A percentile compares a stretch with the other conserved stretches of the same genome.
Evolutionary conservation across 1,140 invertebrate species (phyloP).

Genomic region (Papilio glaucus): DNA sequence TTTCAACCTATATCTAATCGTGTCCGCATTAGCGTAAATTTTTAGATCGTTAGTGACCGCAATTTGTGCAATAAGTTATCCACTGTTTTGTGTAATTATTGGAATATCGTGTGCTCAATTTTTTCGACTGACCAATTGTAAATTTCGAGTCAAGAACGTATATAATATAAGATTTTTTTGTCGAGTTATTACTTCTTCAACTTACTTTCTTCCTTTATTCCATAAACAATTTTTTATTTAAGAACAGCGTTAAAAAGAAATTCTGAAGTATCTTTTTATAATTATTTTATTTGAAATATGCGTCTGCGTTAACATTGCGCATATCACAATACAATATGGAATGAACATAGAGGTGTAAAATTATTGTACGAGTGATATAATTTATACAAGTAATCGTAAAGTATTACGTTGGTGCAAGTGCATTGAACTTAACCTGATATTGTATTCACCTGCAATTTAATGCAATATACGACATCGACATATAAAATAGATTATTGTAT

Average conservation of each 20-base stretch:
- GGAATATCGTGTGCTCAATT: constrained; percentile 76
- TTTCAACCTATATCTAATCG: constrained; percentile 60
- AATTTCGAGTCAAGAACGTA: constrained; percentile 48
- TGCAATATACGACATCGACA: not conserved
- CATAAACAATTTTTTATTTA: constrained; percentile 2
- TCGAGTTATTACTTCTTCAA: constrained; percentile 46
- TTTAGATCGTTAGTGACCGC: constrained; percentile 71
- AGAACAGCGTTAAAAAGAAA: not conserved
- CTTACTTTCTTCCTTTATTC: constrained; percentile 8
- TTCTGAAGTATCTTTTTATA: constrained; percentile 7
- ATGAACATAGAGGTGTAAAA: constrained; percentile 35
- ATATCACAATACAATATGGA: constrained; percentile 41
- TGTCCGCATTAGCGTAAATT: constrained; percentile 66
- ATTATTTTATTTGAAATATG: constrained; percentile 23
- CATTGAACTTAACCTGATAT: not conserved
- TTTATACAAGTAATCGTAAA: constrained; percentile 18
- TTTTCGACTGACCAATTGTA: constrained; percentile 81
- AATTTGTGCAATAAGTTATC: constrained; percentile 79
- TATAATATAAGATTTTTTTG: constrained; percentile 47
- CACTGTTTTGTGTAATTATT: constrained; percentile 71
- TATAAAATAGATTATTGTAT: not conserved
- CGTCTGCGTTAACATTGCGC: constrained; percentile 29
- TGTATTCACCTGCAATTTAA: not conserved
- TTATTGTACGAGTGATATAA: constrained; percentile 29
- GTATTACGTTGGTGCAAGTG: not conserved